phyloP scores from a whole-genome alignment of 1,140 invertebrate species.

The Eufriesea mexicana region DNA sequence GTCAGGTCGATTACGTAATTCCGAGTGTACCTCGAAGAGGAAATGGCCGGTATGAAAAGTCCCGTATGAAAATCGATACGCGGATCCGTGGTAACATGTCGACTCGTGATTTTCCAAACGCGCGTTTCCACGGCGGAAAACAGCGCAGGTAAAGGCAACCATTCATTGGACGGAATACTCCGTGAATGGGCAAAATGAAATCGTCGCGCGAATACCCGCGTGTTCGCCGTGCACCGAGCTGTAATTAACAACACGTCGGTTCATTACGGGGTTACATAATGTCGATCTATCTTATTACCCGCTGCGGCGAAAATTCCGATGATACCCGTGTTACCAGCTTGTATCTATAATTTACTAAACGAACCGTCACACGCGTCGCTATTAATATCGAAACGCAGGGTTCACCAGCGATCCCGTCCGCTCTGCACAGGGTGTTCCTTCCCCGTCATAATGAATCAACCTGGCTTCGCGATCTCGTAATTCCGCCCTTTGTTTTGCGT shows the following conservation, averaged over 20 bases:
- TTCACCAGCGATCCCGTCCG: background rate
- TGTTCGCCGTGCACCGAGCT: background rate
- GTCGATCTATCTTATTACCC: conserved; percentile 43
- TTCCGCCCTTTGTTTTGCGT: background rate
- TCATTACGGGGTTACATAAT: conserved; percentile 48
- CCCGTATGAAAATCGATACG: background rate
- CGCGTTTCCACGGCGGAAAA: background rate
- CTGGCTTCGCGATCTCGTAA: background rate
- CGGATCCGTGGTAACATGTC: background rate
- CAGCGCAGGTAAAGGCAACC: background rate
- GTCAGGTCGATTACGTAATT: conserved; percentile 34
- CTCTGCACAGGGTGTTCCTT: background rate
- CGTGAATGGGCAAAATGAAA: conserved; percentile 9
- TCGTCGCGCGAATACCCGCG: conserved; percentile 9
- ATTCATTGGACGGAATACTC: background rate
- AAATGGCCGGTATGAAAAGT: background rate
- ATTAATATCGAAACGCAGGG: conserved; percentile 26
- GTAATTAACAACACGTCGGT: conserved; percentile 45
- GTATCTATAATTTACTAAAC: conserved; percentile 44
- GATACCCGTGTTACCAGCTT: conserved; percentile 25
- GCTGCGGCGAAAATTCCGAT: conserved; percentile 34
- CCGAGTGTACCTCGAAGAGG: background rate
- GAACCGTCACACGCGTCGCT: background rate
- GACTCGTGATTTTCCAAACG: background rate
- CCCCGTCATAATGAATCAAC: background rate